These are phyloP conservation scores for Brenthis daphne DNA, from an alignment of 2,888 invertebrate genomes.

Conservation along the genomic window DNA sequence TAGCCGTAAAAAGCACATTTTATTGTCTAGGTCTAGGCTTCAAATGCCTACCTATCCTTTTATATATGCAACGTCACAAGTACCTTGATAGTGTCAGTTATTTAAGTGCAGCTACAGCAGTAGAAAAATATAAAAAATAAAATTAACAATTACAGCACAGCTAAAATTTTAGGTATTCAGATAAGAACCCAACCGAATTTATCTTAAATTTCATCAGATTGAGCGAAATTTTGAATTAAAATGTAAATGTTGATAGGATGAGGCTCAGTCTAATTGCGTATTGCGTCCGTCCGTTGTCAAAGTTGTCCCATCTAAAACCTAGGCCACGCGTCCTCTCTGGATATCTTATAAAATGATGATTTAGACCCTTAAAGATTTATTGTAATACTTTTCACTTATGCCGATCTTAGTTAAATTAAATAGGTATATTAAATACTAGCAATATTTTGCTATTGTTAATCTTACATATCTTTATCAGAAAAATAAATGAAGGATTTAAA, in stretches of 20 bases:
- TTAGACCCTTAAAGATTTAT: not conserved
- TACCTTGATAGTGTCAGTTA: too few relatives aligned
- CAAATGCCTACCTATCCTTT: too few relatives aligned
- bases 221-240: slow-evolving; percentile 78
- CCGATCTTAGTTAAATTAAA: too few relatives aligned
- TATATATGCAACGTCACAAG: too few relatives aligned
- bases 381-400: not conserved
- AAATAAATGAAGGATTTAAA: too few relatives aligned
- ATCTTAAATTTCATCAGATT: slow-evolving; percentile 78
- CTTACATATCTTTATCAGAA: too few relatives aligned
- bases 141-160: not conserved
- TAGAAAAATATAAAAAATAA: too few relatives aligned
- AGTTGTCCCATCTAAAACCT: slow-evolving; percentile 38
- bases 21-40: too few relatives aligned
- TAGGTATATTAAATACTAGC: too few relatives aligned
- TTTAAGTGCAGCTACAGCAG: too few relatives aligned
- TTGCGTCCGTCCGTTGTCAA: slow-evolving; percentile 66
- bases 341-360: slow-evolving; percentile 42
- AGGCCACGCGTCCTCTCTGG: slow-evolving; percentile 45
- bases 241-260: slow-evolving; percentile 77
- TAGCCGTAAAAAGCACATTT: too few relatives aligned
- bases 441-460: too few relatives aligned
- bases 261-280: slow-evolving; percentile 73
- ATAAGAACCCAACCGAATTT: slow-evolving; percentile 69
- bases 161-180: slow-evolving; percentile 45